Conservation (phyloP, 2,113 vertebrate genomes). For the Campylomormyrus numenius region DNA sequence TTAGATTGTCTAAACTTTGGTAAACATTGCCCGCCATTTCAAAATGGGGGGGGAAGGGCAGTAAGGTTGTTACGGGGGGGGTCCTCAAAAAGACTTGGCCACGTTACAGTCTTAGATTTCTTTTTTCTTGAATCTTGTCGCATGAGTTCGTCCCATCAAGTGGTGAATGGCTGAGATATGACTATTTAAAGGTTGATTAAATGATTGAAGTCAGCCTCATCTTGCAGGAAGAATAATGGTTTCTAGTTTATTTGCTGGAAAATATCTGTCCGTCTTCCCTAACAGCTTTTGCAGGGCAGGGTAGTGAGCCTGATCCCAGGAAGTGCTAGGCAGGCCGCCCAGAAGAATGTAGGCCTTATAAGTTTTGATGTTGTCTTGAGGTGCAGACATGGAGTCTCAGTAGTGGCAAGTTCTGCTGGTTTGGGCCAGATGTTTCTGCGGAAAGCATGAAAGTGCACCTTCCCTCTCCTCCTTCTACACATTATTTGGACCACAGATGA, state of each 20-base stretch:
- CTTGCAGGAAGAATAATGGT: not conserved
- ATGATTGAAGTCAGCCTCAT: not conserved
- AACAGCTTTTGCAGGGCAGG: not conserved
- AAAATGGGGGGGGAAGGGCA: constrained; percentile 19
- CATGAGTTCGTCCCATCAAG: not conserved
- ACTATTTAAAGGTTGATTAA: not conserved
- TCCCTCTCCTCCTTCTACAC: not conserved
- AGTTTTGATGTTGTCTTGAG: not conserved
- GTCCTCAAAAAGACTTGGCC: not conserved
- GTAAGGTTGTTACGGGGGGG: not conserved
- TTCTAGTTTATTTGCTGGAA: not conserved
- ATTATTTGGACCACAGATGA: not conserved
- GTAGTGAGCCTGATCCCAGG: not conserved
- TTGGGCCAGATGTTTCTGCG: constrained; percentile 9
- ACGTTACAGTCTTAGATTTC: not conserved
- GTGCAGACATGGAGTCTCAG: constrained; percentile 1
- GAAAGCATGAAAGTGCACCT: not conserved
- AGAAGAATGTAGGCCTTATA: not conserved
- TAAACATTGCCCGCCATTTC: constrained; percentile 36
- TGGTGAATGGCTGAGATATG: not conserved
- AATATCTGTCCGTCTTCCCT: not conserved
- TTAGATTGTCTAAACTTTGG: constrained; percentile 44
- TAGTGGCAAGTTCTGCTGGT: not conserved
- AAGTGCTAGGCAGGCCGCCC: not conserved
- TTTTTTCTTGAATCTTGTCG: not conserved